These are phyloP conservation scores for Limnodromus scolopaceus DNA, from an alignment of 2,797 vertebrate genomes.

Conservation along the genomic window DNA sequence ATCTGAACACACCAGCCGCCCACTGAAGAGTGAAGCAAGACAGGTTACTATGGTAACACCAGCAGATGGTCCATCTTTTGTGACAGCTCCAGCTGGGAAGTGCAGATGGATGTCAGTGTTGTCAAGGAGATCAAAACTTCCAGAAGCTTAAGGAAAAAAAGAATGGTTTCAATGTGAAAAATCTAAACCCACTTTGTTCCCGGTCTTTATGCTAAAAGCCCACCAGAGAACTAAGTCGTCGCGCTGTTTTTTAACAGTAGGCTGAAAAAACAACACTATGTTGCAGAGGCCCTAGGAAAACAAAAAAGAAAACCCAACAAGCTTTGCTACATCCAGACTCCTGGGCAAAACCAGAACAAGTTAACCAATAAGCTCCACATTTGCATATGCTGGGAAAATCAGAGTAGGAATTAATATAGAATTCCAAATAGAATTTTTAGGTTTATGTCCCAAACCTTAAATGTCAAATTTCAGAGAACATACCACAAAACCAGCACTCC, in stretches of 20 bases:
- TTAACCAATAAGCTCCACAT: neutral
- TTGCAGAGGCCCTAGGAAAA: neutral
- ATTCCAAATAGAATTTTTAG: neutral
- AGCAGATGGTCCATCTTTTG: constrained; percentile 98
- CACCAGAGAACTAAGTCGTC: neutral
- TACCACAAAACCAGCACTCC: neutral
- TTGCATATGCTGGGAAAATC: neutral
- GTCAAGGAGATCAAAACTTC: constrained; percentile 93
- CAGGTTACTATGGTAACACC: constrained; percentile 98
- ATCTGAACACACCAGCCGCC: constrained; percentile 92
- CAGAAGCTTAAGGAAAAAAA: constrained; percentile 82
- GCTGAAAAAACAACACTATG: neutral
- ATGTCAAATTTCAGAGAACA: neutral
- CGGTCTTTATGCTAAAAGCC: constrained; percentile 26
- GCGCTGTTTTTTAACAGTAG: neutral
- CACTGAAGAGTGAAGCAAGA: constrained; percentile 94
- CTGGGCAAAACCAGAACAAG: neutral
- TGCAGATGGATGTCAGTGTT: constrained; percentile 98
- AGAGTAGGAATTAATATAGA: neutral
- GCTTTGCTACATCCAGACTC: neutral
- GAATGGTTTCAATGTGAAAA: constrained; percentile 59
- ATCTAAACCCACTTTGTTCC: constrained; percentile 51
- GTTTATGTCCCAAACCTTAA: neutral
- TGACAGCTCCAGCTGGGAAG: constrained; percentile 98
- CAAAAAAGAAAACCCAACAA: neutral